Evolutionary conservation across 2,888 invertebrate species (phyloP).

Genomic region (Omphaloscelis lunosa): DNA sequence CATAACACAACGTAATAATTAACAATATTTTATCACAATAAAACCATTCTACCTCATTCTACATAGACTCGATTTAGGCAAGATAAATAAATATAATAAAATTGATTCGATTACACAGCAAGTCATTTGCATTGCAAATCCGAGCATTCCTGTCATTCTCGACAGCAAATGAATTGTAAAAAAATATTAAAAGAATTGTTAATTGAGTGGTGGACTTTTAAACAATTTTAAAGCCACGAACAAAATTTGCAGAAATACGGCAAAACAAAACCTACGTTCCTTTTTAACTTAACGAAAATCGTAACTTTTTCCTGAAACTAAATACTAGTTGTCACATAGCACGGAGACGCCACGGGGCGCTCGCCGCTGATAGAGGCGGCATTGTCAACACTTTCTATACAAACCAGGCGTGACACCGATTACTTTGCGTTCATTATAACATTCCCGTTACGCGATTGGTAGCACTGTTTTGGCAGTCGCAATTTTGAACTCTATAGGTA

Average conservation of each 20-base stretch:
- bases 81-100: constrained; percentile 9
- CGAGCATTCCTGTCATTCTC: background rate
- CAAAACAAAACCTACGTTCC: background rate
- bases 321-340: background rate
- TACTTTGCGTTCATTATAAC: too few species aligned
- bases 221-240: background rate
- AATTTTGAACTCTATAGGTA: too few species aligned
- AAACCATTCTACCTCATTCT: constrained; percentile 54
- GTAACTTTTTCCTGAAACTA: background rate
- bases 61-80: constrained; percentile 49
- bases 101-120: background rate
- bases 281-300: constrained; percentile 5
- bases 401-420: background rate
- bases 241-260: background rate
- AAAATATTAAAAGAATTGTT: background rate
- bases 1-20: constrained; percentile 46
- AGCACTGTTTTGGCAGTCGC: too few species aligned
- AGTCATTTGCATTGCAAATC: background rate
- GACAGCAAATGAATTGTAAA: background rate
- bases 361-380: background rate
- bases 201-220: background rate
- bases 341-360: background rate
- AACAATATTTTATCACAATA: constrained; percentile 61
- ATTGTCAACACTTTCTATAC: too few species aligned
- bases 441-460: too few species aligned